Percentiles rank a stretch among this genome's conserved stretches.
These are phyloP conservation scores for Metopolophium dirhodum DNA, from an alignment of 1,140 invertebrate genomes.

Conservation along the genomic window DNA sequence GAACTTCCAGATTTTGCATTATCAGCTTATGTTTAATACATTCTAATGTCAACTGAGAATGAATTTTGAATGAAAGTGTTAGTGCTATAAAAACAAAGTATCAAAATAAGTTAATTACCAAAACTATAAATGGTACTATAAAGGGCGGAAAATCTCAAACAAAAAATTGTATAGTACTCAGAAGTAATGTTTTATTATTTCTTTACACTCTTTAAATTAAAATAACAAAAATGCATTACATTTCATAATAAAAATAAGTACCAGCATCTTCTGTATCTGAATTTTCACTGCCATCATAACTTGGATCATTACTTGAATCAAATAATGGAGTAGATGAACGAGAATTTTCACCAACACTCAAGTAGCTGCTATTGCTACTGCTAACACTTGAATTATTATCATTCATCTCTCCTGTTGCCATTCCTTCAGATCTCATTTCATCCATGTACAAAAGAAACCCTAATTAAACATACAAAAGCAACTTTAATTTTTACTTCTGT, in stretches of 20 bases:
- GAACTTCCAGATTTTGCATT: neutral
- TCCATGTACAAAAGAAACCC: neutral
- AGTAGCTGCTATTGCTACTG: neutral
- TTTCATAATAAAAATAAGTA: neutral
- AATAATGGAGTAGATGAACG: neutral
- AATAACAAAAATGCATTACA: neutral
- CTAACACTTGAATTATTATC: neutral
- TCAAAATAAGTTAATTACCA: neutral
- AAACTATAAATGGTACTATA: conserved; percentile 17
- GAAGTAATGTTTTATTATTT: neutral
- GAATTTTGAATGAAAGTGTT: neutral
- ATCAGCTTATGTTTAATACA: neutral
- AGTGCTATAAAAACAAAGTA: conserved; percentile 2
- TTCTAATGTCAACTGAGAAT: neutral
- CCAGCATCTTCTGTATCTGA: neutral
- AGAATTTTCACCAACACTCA: neutral
- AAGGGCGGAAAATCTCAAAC: neutral
- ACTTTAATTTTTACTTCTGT: neutral
- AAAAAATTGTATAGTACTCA: neutral
- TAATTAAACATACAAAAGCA: neutral
- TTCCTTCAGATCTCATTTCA: neutral
- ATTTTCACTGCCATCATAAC: neutral
- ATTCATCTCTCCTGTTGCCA: neutral
- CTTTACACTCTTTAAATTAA: neutral
- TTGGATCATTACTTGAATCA: neutral